A percentile compares a stretch with the other conserved stretches of the same genome.
These are phyloP conservation scores for Oceanites oceanicus DNA, from an alignment of 2,113 vertebrate genomes.

Conservation along the genomic window DNA sequence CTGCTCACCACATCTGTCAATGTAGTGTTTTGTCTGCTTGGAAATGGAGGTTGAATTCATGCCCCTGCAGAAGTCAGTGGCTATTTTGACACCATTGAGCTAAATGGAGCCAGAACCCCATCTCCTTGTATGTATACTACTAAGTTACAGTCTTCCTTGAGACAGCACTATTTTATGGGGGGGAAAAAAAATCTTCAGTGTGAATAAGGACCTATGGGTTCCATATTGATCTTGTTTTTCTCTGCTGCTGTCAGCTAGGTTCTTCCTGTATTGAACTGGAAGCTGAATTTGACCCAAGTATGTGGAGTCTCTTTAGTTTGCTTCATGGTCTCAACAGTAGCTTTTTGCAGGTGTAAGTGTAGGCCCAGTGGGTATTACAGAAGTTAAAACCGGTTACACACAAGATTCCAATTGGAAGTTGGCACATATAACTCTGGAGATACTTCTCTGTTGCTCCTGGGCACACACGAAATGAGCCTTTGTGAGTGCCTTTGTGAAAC, in stretches of 20 bases:
- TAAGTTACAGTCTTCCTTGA: neutral
- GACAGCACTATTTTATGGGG: no score
- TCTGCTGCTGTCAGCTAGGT: neutral
- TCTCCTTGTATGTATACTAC: neutral
- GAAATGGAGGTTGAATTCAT: neutral
- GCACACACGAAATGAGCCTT: accelerated
- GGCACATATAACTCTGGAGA: accelerated
- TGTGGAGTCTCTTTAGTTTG: neutral
- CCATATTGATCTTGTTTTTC: neutral
- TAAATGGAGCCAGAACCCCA: neutral
- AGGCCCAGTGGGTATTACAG: neutral
- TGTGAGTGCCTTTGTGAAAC: neutral
- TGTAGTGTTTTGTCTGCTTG: neutral
- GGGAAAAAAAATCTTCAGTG: neutral
- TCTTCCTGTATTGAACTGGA: neutral
- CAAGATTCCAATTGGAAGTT: neutral
- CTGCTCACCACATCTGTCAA: neutral
- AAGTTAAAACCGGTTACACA: neutral
- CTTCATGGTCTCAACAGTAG: neutral
- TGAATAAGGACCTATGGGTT: neutral
- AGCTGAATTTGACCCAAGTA: neutral
- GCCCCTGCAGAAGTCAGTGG: neutral
- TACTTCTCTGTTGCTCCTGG: neutral
- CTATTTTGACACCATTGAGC: neutral
- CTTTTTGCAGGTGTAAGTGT: neutral